Base-by-base conservation (phyloP, 2,797 vertebrate species). In the Aphelocoma californica region DNA sequence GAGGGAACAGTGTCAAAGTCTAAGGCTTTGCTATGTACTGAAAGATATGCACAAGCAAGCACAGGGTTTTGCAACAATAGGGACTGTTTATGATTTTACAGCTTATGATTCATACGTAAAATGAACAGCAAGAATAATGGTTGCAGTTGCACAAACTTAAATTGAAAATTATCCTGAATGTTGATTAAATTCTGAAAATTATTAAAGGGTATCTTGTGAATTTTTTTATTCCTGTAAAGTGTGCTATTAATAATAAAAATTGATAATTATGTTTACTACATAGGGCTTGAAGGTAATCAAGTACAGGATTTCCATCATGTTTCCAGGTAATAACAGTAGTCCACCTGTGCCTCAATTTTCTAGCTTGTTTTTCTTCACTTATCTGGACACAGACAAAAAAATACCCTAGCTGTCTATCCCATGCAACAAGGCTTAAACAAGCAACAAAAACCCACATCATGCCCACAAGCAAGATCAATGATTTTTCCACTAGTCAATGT, bases 171-270 rank as follows among this genome's bases (percentile, higher is more conserved):
- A 86, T 80, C 18, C 24, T n/a, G 70, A 73, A 94, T 57, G 62
- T 38, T 79, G 66, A 93, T 90, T 86, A 84, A 93, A 92, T 70
- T 90, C 73, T 85, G 56, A 56, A 78, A 88, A 88, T 29, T 74
- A 45, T 71, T 88, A 53, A 89, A 74, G 24, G 18, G 4, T 58
- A 84, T 62, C 28, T 65, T 79, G 13, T 29, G 31, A 31, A 1
- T 14, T 26, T 77, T 92, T 92, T 87, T 47, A 50, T 19, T 69
- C 36, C 34, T 53, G 19, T 40, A 34, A 79, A 51, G 13, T 23
- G 17, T 50, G 13, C 40, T 67, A 74, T 53, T 83, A 81, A 62
- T 73, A 84, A 69, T n/a, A 36, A 82, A 75, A 94, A 81, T n/a
- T 44, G 79, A 93, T 88, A 58, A 61, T 42, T 28, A 48, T 56